A percentile compares a stretch with the other conserved stretches of the same genome.
Evolutionary conservation across 2,888 invertebrate genomes (phyloP).

Genomic region (Eurois occulta): DNA sequence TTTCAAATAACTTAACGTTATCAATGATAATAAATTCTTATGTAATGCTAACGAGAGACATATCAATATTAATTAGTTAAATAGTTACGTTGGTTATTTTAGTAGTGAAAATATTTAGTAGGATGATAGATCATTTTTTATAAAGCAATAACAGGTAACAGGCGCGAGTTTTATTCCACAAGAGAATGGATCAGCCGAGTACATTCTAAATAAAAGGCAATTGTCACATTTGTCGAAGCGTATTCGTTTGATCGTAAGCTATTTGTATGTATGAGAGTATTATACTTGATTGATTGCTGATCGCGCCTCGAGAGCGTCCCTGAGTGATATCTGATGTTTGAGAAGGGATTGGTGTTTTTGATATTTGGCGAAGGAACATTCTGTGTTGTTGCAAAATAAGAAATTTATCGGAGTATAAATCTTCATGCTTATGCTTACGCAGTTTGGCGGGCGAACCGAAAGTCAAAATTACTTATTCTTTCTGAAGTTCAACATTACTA

Average conservation of each 20-base stretch:
- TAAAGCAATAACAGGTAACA: neutral
- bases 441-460: neutral
- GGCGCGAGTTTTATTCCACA: neutral
- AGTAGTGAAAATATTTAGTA: too few relatives aligned
- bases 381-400: too few relatives aligned
- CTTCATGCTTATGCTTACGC: too few relatives aligned
- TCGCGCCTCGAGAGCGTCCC: neutral
- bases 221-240: neutral
- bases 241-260: neutral
- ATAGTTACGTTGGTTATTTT: too few relatives aligned
- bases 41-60: too few relatives aligned
- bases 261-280: neutral
- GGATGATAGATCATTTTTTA: neutral
- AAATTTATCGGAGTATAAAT: neutral
- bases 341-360: neutral
- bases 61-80: too few relatives aligned
- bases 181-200: neutral
- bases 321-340: neutral
- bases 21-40: too few relatives aligned
- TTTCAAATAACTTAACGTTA: too few relatives aligned
- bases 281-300: neutral
- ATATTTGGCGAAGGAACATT: neutral
- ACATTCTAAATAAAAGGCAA: neutral
- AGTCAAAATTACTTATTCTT: constrained; percentile 38
- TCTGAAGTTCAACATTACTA: constrained; percentile 23